phyloP scores from a whole-genome alignment of 2,888 invertebrate genomes.

The Heliconius aoede region DNA sequence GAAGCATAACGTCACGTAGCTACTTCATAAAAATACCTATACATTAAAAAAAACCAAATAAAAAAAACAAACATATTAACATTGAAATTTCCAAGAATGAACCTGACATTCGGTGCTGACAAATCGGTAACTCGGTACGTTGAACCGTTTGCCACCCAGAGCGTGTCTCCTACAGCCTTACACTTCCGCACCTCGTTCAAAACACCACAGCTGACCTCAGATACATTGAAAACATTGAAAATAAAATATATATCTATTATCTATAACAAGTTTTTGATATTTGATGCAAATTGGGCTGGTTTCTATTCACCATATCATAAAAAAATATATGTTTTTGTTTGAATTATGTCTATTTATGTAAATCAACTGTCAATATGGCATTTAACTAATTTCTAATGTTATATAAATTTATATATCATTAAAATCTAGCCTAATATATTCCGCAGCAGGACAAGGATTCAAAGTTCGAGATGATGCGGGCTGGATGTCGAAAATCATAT shows the following conservation, averaged over 20 bases:
- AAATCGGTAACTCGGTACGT: conserved; percentile 54
- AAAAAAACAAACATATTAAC: neutral
- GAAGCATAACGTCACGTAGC: too few relatives aligned
- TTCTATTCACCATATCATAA: too few relatives aligned
- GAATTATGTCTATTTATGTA: too few relatives aligned
- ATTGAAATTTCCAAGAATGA: conserved; percentile 20
- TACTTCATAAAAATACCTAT: neutral
- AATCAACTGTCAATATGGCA: too few relatives aligned
- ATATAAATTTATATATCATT: too few relatives aligned
- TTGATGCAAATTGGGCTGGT: too few relatives aligned
- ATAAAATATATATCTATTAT: conserved; percentile 1
- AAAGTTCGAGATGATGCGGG: too few relatives aligned
- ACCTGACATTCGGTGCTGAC: conserved; percentile 16
- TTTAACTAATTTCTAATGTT: too few relatives aligned
- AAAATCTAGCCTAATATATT: too few relatives aligned
- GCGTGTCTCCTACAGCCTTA: conserved; percentile 63
- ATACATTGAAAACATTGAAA: conserved; percentile 12
- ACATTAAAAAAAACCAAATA: neutral
- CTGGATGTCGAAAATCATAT: too few relatives aligned
- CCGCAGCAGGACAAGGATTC: too few relatives aligned
- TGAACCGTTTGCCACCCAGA: conserved; percentile 60
- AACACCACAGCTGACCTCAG: conserved; percentile 25
- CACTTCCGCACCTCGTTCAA: conserved; percentile 49
- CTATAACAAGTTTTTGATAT: neutral
- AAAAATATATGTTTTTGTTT: too few relatives aligned